Conservation (phyloP, 2,113 vertebrate genomes). For the Sylvia atricapilla region DNA sequence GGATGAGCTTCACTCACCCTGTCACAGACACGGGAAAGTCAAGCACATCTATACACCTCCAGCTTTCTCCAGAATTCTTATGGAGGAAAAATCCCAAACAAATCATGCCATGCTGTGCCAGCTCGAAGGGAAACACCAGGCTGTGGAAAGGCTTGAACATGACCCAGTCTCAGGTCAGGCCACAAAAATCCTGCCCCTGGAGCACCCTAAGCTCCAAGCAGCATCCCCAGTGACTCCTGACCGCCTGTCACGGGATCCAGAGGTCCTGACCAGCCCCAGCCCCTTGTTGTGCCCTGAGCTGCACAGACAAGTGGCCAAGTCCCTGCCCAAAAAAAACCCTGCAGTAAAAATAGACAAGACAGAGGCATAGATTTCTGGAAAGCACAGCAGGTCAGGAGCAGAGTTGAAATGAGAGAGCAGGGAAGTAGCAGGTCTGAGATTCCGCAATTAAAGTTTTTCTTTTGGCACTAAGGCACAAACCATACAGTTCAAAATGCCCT, state of each 20-base stretch:
- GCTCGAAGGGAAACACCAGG: not conserved
- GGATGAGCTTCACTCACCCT: not conserved
- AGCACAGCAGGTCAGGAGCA: not conserved
- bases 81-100: not conserved
- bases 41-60: not conserved
- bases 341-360: not conserved
- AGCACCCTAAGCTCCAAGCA: not conserved
- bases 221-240: not conserved
- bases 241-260: not conserved
- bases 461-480: not conserved
- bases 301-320: not conserved
- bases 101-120: not conserved
- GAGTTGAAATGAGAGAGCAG: not conserved
- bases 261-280: not conserved
- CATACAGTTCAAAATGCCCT: not conserved
- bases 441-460: not conserved
- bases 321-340: not conserved
- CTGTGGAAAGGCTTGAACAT: not conserved
- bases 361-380: slow-evolving; percentile 20
- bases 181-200: not conserved
- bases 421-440: not conserved
- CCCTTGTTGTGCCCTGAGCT: not conserved
- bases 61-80: not conserved
- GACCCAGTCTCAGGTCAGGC: not conserved
- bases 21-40: not conserved